A percentile compares a stretch with the other conserved stretches of the same genome.
Conservation (phyloP, 2,113 vertebrate species). For the Petaurus breviceps region DNA sequence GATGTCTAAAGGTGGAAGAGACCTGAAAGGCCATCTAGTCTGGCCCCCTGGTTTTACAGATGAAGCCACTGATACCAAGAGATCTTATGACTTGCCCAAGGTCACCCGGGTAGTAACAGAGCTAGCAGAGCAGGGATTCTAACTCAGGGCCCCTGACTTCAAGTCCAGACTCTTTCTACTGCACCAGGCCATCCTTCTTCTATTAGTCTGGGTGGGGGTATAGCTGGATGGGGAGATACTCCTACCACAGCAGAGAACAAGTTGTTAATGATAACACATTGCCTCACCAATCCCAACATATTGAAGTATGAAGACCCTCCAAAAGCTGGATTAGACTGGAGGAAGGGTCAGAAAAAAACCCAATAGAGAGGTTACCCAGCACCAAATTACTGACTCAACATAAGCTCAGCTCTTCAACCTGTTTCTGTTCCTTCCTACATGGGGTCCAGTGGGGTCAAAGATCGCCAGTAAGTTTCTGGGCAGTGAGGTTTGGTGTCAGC, state of each 20-base stretch:
- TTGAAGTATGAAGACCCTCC: conserved; percentile 18
- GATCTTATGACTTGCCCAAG: background rate
- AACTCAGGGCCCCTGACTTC: background rate
- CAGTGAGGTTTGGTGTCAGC: background rate
- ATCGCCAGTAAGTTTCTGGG: background rate
- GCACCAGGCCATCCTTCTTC: background rate
- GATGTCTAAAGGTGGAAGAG: background rate
- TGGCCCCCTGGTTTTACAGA: background rate
- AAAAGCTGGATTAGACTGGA: background rate
- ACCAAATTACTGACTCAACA: background rate
- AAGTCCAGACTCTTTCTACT: background rate
- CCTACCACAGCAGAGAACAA: background rate
- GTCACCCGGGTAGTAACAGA: background rate
- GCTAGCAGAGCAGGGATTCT: background rate
- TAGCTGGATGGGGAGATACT: conserved; percentile 3
- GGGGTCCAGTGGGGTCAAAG: background rate
- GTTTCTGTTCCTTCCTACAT: background rate
- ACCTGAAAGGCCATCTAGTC: background rate
- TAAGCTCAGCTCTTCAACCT: background rate
- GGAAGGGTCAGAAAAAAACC: conserved; percentile 23
- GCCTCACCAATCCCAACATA: conserved; percentile 20
- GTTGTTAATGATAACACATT: background rate
- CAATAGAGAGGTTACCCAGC: background rate
- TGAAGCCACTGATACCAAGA: background rate
- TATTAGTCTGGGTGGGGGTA: conserved; percentile 15